These are phyloP conservation scores for Perodicticus potto DNA, from an alignment of 2,797 vertebrate species.

Conservation along the genomic window DNA sequence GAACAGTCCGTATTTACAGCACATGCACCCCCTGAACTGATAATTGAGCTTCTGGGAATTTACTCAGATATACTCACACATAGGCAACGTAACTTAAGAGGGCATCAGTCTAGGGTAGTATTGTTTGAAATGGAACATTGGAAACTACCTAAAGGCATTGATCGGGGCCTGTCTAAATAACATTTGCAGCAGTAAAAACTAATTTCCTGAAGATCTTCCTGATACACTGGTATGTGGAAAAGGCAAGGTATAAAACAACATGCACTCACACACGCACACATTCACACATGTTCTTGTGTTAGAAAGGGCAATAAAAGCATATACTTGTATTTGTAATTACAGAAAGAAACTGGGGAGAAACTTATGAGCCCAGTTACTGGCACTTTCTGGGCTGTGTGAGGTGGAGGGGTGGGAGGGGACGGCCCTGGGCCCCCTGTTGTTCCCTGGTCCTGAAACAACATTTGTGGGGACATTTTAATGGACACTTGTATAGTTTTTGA, in stretches of 20 bases:
- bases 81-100: rapidly evolving
- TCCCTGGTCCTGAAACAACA: neutral
- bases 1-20: neutral
- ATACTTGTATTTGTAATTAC: rapidly evolving
- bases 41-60: neutral
- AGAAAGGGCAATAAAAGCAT: rapidly evolving
- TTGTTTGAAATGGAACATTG: neutral
- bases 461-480: neutral
- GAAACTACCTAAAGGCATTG: rapidly evolving
- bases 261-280: neutral
- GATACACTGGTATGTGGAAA: rapidly evolving
- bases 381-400: neutral
- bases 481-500: rapidly evolving
- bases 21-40: rapidly evolving
- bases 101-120: rapidly evolving
- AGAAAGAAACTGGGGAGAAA: neutral
- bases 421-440: too few relatives aligned
- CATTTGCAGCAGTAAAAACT: neutral
- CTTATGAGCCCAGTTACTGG: neutral
- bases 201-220: rapidly evolving
- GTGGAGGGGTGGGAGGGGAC: rapidly evolving
- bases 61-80: neutral
- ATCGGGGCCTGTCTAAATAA: neutral
- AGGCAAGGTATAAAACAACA: rapidly evolving
- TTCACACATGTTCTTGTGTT: neutral